Conservation (phyloP, 2,888 invertebrate genomes). For the Parnassius mnemosyne region DNA sequence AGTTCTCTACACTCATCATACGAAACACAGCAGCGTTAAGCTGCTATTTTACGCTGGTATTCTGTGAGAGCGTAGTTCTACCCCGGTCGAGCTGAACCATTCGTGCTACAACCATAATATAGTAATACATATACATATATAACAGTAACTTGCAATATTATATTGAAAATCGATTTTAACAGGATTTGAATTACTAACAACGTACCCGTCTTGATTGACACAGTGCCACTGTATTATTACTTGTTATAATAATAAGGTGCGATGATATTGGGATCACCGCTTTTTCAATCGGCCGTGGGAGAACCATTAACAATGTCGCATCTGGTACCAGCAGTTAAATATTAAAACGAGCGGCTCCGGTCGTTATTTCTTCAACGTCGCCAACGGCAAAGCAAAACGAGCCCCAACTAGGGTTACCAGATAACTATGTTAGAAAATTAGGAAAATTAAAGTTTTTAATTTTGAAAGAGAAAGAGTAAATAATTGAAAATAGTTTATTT, state of each 20-base stretch:
- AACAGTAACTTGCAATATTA: too few species aligned
- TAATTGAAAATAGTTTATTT: too few species aligned
- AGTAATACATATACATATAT: too few species aligned
- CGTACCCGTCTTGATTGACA: constrained; percentile 8
- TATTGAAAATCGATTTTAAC: neutral
- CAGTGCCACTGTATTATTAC: constrained; percentile 50
- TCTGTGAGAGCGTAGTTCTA: too few species aligned
- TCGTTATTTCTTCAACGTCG: constrained; percentile 9
- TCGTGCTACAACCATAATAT: too few species aligned
- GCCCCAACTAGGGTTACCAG: neutral
- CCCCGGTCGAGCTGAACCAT: too few species aligned
- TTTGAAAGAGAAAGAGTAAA: too few species aligned
- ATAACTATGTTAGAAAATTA: too few species aligned
- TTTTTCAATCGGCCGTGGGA: constrained; percentile 67
- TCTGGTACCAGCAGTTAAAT: constrained; percentile 28
- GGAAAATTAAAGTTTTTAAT: too few species aligned
- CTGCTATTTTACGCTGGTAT: too few species aligned
- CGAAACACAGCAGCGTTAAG: too few species aligned
- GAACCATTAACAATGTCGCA: constrained; percentile 46
- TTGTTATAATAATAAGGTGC: constrained; percentile 53
- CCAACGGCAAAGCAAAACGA: constrained; percentile 5
- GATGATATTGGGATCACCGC: constrained; percentile 46
- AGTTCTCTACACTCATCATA: too few species aligned
- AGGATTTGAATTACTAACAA: constrained; percentile 15
- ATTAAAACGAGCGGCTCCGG: constrained; percentile 12